phyloP scores from a whole-genome alignment of 2,797 vertebrate species.

The Hozukius guyotensis region DNA sequence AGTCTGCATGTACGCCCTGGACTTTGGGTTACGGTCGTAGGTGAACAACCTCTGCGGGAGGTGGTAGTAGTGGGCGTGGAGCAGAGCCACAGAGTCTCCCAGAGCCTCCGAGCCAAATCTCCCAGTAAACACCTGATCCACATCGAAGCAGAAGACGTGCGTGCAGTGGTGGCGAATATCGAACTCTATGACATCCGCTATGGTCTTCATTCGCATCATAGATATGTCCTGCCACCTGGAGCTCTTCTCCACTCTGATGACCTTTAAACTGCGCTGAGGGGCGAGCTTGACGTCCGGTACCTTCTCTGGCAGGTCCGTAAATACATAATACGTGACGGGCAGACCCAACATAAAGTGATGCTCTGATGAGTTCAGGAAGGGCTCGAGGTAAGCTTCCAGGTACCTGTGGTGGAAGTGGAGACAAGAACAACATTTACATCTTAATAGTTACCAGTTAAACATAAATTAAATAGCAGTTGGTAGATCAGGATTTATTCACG shows the following conservation, averaged over 20 bases:
- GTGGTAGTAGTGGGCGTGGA: constrained; percentile 76
- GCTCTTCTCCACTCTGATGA: constrained; percentile 38
- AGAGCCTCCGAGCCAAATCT: constrained; percentile 78
- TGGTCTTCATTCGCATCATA: constrained; percentile 73
- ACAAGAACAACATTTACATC: not conserved
- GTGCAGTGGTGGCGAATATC: constrained; percentile 76
- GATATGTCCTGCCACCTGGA: constrained; percentile 73
- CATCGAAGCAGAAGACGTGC: constrained; percentile 87
- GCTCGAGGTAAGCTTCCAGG: constrained; percentile 60
- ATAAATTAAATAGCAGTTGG: not conserved
- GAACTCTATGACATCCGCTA: constrained; percentile 73
- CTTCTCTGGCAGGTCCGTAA: constrained; percentile 60
- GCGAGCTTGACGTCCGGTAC: constrained; percentile 35
- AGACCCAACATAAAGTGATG: constrained; percentile 67
- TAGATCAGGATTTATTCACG: not conserved
- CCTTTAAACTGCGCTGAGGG: constrained; percentile 41
- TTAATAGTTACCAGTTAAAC: not conserved
- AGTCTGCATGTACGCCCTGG: constrained; percentile 68
- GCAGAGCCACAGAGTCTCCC: constrained; percentile 75
- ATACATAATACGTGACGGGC: constrained; percentile 64
- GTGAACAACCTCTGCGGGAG: constrained; percentile 42
- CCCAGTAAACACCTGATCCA: constrained; percentile 83
- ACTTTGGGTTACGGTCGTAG: constrained; percentile 75
- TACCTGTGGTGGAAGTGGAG: constrained; percentile 44
- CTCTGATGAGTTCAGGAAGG: constrained; percentile 64